Evolutionary conservation across 2,797 vertebrate species (phyloP), one percentile per base, ranked within the genome.

Genomic region (Buceros bicornis): DNA sequence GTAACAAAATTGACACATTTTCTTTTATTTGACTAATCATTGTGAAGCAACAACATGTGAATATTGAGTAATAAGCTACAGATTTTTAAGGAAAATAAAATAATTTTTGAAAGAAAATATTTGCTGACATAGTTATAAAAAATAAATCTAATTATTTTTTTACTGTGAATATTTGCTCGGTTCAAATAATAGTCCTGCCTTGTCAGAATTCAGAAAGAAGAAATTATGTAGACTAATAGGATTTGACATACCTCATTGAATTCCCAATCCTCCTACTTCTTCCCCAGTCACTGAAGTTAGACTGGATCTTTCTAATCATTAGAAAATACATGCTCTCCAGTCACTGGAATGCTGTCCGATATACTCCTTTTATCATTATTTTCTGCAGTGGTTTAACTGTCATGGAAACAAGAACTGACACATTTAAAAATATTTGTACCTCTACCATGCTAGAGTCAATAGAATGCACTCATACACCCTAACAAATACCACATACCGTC

Each of bases 211-310:
- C 78, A 95, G 88, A 47, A 95, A 95, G 78, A 50, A 66, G 89
- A 96, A 97, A 97, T 96, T 93, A 97, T 90, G 93, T 96, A 92
- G 66, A 71, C 95, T 98, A 97, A 98, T 87, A 95, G 84, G 95
- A 97, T 98, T 97, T 97, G 93, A 90, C 94, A 95, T 73, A 97
- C 91, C 65, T 97, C 95, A 79, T 66, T 92, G 94, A 96, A 95
- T 94, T 57, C 21, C 89, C 84, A 91, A 24, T 96, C 93, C 87
- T 95, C 56, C 80, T 74, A 71, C 56, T 53, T 66, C 72, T 84
- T 94, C 47, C 45, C 37, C 70, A 89, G 72, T 72, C 51, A 60
- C 74, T 87, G 50, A 79, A n/a, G 48, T 94, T 89, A 91, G 78
- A 71, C 31, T 87, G 25, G 35, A 40, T 65, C 26, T 92, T 90